phyloP scores from a whole-genome alignment of 2,797 vertebrate species.

The Micropoecilia bifurca region DNA sequence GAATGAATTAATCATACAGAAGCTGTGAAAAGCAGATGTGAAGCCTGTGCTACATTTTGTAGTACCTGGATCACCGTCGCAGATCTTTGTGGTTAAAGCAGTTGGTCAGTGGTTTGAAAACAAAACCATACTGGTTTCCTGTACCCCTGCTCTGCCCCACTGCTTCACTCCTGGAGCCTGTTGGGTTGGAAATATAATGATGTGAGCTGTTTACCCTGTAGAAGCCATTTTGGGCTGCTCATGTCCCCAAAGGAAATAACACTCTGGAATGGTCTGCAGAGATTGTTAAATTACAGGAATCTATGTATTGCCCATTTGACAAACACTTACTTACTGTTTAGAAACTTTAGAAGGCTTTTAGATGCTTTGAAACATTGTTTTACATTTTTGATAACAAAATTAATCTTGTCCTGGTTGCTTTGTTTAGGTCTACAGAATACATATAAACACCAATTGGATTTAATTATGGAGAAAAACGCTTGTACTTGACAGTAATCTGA shows the following conservation, averaged over 20 bases:
- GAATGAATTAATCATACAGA: background rate
- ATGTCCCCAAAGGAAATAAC: slow-evolving; percentile 64
- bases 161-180: slow-evolving; percentile 32
- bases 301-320: background rate
- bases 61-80: slow-evolving; percentile 44
- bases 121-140: slow-evolving; percentile 53
- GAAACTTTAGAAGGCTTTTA: background rate
- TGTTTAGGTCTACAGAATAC: background rate
- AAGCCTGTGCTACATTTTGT: slow-evolving; percentile 6
- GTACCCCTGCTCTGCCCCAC: slow-evolving; percentile 28
- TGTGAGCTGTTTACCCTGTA: slow-evolving; percentile 66
- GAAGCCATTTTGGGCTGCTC: slow-evolving; percentile 56
- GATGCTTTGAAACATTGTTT: background rate
- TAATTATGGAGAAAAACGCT: background rate
- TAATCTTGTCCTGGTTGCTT: background rate
- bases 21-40: background rate
- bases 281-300: slow-evolving; percentile 35
- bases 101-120: slow-evolving; percentile 51
- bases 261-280: slow-evolving; percentile 19
- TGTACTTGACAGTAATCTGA: background rate
- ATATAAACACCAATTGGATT: background rate
- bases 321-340: background rate
- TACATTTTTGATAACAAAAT: background rate
- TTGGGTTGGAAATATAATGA: slow-evolving; percentile 56
- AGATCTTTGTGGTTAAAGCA: slow-evolving; percentile 25